Conservation (phyloP, 2,797 vertebrate species). For the Dendrocincla tyrannina region DNA sequence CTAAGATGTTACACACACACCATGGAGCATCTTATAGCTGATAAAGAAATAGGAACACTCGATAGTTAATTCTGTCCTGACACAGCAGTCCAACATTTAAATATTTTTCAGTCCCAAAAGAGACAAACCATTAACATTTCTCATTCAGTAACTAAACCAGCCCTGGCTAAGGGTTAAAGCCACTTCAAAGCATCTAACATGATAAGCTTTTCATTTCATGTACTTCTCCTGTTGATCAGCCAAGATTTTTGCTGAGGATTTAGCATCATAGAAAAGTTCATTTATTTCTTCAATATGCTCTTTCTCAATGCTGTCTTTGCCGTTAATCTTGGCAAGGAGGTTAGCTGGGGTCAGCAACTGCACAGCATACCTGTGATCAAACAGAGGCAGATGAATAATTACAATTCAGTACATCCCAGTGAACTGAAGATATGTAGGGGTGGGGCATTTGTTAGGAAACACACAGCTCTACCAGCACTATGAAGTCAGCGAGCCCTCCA, state of each 20-base stretch:
- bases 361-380: slow-evolving; percentile 85
- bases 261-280: slow-evolving; percentile 98
- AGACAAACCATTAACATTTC: slow-evolving; percentile 52
- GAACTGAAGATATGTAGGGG: neutral
- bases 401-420: neutral
- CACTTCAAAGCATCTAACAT: slow-evolving; percentile 25
- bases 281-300: slow-evolving; percentile 98
- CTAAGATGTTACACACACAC: slow-evolving; percentile 7
- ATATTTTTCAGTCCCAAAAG: slow-evolving; percentile 47
- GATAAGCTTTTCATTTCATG: slow-evolving; percentile 86
- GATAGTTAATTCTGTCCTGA: neutral
- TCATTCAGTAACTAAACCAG: slow-evolving; percentile 18
- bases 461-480: neutral
- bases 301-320: slow-evolving; percentile 93
- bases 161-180: slow-evolving; percentile 18
- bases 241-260: slow-evolving; percentile 97
- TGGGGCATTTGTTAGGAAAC: neutral
- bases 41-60: neutral
- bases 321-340: slow-evolving; percentile 92
- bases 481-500: neutral
- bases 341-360: slow-evolving; percentile 96
- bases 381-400: neutral
- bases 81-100: slow-evolving; percentile 49
- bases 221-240: slow-evolving; percentile 98
- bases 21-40: neutral